Percentiles rank a stretch among this genome's conserved stretches.
These are phyloP conservation scores for Rhodophaea formosa DNA, from an alignment of 2,888 invertebrate species.

Conservation along the genomic window DNA sequence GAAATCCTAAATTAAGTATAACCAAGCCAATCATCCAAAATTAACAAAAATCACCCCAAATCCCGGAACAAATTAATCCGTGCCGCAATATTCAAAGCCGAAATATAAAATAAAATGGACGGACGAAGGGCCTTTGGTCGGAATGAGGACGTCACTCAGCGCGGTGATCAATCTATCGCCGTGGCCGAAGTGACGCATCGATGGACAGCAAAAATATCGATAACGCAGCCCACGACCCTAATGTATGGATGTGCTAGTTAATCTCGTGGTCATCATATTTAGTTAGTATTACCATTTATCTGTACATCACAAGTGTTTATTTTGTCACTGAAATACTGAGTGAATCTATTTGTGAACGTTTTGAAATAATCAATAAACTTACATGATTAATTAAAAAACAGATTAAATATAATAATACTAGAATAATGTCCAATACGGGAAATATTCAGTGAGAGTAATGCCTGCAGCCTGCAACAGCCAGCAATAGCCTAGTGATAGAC, in stretches of 20 bases:
- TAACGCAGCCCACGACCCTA: slow-evolving; percentile 43
- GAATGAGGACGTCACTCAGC: slow-evolving; percentile 60
- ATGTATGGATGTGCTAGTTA: slow-evolving; percentile 31
- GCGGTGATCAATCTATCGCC: slow-evolving; percentile 70
- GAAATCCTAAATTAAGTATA: no score
- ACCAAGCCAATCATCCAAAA: no score
- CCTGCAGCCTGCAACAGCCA: no score
- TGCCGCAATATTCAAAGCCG: slow-evolving; percentile 13
- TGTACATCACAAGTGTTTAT: neutral
- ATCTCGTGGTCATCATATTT: slow-evolving; percentile 3
- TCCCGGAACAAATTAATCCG: neutral
- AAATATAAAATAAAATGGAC: slow-evolving; percentile 31
- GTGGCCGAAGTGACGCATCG: slow-evolving; percentile 59
- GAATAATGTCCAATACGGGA: no score
- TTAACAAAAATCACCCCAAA: slow-evolving; percentile 4
- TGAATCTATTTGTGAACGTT: no score
- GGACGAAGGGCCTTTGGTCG: slow-evolving; percentile 26
- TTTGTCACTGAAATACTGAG: no score
- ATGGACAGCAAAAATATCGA: slow-evolving; percentile 67
- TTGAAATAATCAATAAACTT: no score
- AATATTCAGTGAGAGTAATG: no score
- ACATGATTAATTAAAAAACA: no score
- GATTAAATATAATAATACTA: no score
- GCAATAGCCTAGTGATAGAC: no score
- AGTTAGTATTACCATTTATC: neutral